Evolutionary conservation across 2,797 vertebrate species (phyloP), one percentile per base, ranked within the genome.

Genomic region (Babyrousa celebensis): DNA sequence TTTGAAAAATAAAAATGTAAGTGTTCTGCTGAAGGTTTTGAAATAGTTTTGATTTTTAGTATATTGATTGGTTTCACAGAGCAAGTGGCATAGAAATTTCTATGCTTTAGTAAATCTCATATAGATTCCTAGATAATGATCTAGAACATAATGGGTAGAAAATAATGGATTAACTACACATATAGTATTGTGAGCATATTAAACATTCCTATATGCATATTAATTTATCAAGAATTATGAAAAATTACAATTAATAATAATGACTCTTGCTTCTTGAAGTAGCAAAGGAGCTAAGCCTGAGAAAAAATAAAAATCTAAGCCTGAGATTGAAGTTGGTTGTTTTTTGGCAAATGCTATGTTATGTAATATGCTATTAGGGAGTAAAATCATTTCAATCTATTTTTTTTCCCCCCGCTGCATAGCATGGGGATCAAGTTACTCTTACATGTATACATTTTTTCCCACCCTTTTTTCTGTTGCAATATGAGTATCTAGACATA

Each of bases 351-450:
- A 63, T 48, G 14, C 23, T 58, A 29, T 48, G 43, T 48, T 7
- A 10, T 48, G 23, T 74, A 68, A 88, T 72, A 67, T 36, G 54
- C 74, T 7, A 8, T 52, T 82, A 65, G 25, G 20, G 75, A 75
- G 85, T 48, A 75, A 80, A 89, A 43, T 82, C 2, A 92, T 94
- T 72, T 71, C 10, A n/a, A 80, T 85, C 89, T 23, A 40, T 36
- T 36, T 36, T 36, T 36, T 36, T 36, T 3, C 3, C 36, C 36
- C 36, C 36, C 36, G 3, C 36, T 36, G 36, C 36, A 3, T 4
- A 36, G 36, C 36, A 36, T 36, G 36, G 36, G 36, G 36, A 36
- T 36, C 36, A 36, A 36, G 36, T 36, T 36, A 36, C 36, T 36
- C 36, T 36, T 36, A 36, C 36, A 36, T 36, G 36, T 36, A 36